A percentile compares a stretch with the other conserved stretches of the same genome.
Evolutionary conservation across 1,140 invertebrate species (phyloP).

Genomic region (Scaptodrosophila lebanonensis): DNA sequence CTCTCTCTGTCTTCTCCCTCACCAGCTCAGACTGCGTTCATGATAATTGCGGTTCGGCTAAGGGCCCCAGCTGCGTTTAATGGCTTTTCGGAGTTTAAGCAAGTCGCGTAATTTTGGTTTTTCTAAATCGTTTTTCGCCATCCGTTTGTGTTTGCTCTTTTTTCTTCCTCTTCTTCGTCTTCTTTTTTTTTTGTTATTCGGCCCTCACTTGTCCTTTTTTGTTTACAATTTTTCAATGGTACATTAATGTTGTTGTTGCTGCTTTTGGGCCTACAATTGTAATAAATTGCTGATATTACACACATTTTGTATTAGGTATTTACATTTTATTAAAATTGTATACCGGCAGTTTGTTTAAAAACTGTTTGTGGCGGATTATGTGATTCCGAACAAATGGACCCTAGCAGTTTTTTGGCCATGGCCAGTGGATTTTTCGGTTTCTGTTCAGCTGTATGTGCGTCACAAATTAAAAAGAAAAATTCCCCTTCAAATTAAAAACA

Average conservation of each 20-base stretch:
- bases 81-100: slow-evolving; percentile 70
- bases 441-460: background rate
- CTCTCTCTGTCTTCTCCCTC: background rate
- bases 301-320: slow-evolving; percentile 59
- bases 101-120: slow-evolving; percentile 59
- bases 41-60: slow-evolving; percentile 64
- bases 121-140: slow-evolving; percentile 58
- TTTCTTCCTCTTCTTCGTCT: slow-evolving; percentile 15
- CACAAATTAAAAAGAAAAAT: too few species aligned
- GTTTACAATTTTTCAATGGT: background rate
- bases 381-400: background rate
- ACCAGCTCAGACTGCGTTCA: slow-evolving; percentile 49
- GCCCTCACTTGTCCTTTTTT: background rate
- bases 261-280: slow-evolving; percentile 25
- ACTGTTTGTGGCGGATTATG: slow-evolving; percentile 23
- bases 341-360: background rate
- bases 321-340: slow-evolving; percentile 64
- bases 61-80: slow-evolving; percentile 66
- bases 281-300: slow-evolving; percentile 68
- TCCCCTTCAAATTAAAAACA: too few species aligned
- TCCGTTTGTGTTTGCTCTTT: too few species aligned
- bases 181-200: slow-evolving; percentile 2
- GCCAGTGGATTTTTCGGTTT: background rate
- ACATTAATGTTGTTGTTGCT: background rate
- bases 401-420: background rate